These are phyloP conservation scores for Eustalomyia histrio DNA, from an alignment of 2,888 invertebrate species.

Conservation along the genomic window DNA sequence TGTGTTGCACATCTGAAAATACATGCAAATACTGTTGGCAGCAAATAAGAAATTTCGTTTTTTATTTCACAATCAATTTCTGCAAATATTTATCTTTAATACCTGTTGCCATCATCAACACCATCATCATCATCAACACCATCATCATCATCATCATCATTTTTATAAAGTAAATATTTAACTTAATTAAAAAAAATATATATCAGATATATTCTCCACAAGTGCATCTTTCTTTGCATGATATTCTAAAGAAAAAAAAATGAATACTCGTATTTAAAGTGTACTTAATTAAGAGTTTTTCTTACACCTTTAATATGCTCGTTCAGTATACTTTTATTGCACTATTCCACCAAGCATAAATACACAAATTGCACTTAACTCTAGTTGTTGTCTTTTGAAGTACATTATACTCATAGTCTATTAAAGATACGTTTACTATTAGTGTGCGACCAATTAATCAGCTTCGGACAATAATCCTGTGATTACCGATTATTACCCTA, in stretches of 20 bases:
- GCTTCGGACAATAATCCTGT: no score
- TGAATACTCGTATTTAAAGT: constrained; percentile 7
- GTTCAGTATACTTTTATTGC: neutral
- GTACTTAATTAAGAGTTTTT: neutral
- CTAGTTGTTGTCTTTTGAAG: neutral
- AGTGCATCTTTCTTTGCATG: neutral
- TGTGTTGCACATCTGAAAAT: neutral
- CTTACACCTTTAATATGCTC: neutral
- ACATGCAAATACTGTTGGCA: neutral
- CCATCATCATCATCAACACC: neutral
- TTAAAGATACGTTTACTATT: no score
- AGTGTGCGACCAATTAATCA: no score
- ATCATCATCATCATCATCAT: no score
- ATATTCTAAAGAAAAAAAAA: neutral
- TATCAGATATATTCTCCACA: no score
- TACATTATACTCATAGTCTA: no score
- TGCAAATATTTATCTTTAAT: neutral
- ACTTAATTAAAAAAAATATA: neutral
- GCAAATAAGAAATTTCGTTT: neutral
- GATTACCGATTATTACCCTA: no score
- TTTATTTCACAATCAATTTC: neutral
- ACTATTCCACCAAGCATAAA: neutral
- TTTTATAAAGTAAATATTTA: neutral
- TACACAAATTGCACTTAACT: constrained; percentile 48
- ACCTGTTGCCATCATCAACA: neutral